Percentiles rank a stretch among this genome's conserved stretches.
These are phyloP conservation scores for Punctoribates punctum DNA, from an alignment of 2,888 invertebrate species.

Conservation along the genomic window DNA sequence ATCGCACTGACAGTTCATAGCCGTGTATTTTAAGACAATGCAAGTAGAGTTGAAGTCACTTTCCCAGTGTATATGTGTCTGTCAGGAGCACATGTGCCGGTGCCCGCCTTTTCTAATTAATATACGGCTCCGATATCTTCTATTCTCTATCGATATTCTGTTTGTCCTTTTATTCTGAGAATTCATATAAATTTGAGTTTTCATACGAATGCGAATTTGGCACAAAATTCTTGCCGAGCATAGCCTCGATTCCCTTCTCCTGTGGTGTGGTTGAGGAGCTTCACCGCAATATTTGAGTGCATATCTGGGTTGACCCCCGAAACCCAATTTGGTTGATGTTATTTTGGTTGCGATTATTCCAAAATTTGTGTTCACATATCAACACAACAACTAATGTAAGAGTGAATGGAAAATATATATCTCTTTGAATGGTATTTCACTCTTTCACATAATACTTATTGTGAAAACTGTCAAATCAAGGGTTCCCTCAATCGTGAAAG, in stretches of 20 bases:
- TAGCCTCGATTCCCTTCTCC: not conserved
- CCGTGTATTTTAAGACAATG: slow-evolving; percentile 30
- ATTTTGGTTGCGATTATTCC: not conserved
- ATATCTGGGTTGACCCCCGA: slow-evolving; percentile 17
- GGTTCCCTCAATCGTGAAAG: slow-evolving; percentile 25
- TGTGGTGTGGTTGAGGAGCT: slow-evolving; percentile 5
- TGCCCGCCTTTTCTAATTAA: slow-evolving; percentile 36
- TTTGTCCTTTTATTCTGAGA: not conserved
- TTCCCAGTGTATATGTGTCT: slow-evolving; percentile 29
- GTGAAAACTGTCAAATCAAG: slow-evolving; percentile 34
- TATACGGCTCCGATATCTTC: slow-evolving; percentile 1
- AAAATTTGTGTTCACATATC: not conserved
- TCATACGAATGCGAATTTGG: not conserved
- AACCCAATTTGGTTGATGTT: not conserved
- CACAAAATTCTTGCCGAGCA: not conserved
- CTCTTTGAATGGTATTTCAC: not conserved
- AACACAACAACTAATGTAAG: not conserved
- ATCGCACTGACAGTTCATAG: not conserved
- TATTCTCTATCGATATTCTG: slow-evolving; percentile 22
- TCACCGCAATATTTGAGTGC: slow-evolving; percentile 27
- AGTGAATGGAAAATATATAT: not conserved
- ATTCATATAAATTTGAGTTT: not conserved
- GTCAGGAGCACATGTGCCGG: slow-evolving; percentile 28
- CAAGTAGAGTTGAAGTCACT: slow-evolving; percentile 27
- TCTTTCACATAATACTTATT: slow-evolving; percentile 29